Percentiles rank a stretch among this genome's conserved stretches.
Conservation (phyloP, 2,113 vertebrate genomes). For the Sialia sialis region DNA sequence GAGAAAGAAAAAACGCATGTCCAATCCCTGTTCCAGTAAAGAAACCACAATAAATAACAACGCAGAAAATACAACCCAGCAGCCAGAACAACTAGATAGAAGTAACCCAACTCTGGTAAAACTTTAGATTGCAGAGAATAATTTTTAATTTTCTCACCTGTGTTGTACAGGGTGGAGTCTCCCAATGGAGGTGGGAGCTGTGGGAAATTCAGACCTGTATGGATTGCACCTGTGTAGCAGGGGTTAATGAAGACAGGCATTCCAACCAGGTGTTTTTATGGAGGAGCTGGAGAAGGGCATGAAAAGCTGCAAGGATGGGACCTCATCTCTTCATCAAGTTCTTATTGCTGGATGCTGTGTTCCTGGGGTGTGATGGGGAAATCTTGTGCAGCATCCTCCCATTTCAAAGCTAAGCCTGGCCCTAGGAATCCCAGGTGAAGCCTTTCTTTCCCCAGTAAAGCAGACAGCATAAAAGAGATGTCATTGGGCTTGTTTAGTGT, state of each 20-base stretch:
- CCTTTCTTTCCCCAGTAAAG: neutral
- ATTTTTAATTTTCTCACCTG: neutral
- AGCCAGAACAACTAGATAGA: neutral
- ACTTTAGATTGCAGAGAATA: neutral
- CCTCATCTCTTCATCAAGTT: neutral
- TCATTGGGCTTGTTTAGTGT: neutral
- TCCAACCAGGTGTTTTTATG: neutral
- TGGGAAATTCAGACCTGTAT: neutral
- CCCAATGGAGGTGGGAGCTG: neutral
- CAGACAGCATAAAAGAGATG: neutral
- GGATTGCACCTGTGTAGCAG: neutral
- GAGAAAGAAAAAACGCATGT: neutral
- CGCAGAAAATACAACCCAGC: neutral
- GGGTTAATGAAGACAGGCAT: neutral
- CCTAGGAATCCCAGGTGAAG: neutral
- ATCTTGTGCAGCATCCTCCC: neutral
- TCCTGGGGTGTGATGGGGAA: neutral
- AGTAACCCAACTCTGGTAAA: neutral
- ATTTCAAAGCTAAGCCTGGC: neutral
- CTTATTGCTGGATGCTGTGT: neutral
- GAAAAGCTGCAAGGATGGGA: neutral
- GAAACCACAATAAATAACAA: neutral
- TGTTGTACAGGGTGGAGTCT: neutral
- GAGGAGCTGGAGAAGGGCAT: neutral
- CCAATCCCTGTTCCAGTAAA: neutral